Evolutionary conservation across 2,113 vertebrate species (phyloP).

Genomic region (Bolborhynchus lineola): DNA sequence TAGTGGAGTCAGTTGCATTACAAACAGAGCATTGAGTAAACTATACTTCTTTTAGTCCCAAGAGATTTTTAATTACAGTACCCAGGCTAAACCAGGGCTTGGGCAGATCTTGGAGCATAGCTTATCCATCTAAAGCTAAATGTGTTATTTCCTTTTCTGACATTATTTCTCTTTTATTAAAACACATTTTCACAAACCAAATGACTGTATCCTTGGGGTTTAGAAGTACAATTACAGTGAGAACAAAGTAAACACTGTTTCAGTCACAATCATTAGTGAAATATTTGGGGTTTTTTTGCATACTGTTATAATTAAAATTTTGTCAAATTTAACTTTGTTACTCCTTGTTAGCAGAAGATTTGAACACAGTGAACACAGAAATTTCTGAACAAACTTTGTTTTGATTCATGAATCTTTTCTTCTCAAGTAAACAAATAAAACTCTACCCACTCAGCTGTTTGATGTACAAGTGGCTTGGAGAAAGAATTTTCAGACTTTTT

Average conservation of each 20-base stretch:
- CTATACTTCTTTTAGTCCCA: background rate
- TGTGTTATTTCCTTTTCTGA: background rate
- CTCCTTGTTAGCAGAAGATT: background rate
- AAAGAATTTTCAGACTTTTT: background rate
- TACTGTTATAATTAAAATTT: constrained; percentile 10
- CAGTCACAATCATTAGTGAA: background rate
- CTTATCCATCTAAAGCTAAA: background rate
- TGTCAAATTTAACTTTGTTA: background rate
- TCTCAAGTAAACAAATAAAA: background rate
- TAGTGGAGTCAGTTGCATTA: background rate
- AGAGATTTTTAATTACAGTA: background rate
- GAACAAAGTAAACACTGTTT: constrained; percentile 27
- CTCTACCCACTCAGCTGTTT: background rate
- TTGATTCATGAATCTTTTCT: background rate
- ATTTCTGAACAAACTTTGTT: background rate
- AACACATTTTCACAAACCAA: background rate
- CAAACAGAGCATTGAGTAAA: background rate
- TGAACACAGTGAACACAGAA: background rate
- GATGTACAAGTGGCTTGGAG: background rate
- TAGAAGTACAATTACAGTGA: constrained; percentile 11
- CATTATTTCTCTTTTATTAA: background rate
- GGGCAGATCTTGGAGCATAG: background rate
- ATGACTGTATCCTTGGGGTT: background rate
- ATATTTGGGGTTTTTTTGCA: background rate
- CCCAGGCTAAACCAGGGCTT: background rate